phyloP scores from a whole-genome alignment of 1,140 invertebrate species.

The Anadara kagoshimensis region DNA sequence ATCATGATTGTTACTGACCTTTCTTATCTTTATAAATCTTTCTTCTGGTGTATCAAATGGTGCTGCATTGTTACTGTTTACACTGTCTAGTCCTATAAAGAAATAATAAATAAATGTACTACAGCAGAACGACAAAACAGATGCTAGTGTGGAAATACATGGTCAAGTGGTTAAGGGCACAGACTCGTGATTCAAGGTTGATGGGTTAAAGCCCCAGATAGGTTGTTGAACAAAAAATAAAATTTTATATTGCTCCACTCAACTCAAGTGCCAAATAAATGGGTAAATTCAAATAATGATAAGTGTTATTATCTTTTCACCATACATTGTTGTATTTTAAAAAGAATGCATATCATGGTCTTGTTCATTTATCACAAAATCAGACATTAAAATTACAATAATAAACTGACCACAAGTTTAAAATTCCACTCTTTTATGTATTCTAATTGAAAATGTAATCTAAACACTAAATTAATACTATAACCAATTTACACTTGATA shows the following conservation, averaged over 20 bases:
- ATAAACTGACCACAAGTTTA: no score
- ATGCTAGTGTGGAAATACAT: background rate
- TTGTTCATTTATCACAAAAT: no score
- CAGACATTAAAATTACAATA: no score
- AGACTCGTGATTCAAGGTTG: no score
- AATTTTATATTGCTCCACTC: background rate
- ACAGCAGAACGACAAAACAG: background rate
- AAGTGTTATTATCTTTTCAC: no score
- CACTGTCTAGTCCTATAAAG: slow-evolving; percentile 53
- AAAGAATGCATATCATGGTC: no score
- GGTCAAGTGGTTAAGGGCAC: background rate
- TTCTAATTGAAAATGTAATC: no score
- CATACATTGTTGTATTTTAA: background rate
- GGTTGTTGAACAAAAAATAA: background rate
- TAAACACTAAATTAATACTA: no score
- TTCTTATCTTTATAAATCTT: slow-evolving; percentile 82
- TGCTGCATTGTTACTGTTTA: slow-evolving; percentile 35
- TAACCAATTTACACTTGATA: no score
- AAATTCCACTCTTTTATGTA: background rate
- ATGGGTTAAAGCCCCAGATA: background rate
- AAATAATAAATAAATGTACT: background rate
- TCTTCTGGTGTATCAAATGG: slow-evolving; percentile 83
- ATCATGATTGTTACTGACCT: slow-evolving; percentile 72
- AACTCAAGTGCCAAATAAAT: no score
- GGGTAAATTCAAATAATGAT: no score